Percentiles rank a stretch among this genome's conserved stretches.
phyloP scores from a whole-genome alignment of 2,888 invertebrate species.

The Synergus gifuensis region DNA sequence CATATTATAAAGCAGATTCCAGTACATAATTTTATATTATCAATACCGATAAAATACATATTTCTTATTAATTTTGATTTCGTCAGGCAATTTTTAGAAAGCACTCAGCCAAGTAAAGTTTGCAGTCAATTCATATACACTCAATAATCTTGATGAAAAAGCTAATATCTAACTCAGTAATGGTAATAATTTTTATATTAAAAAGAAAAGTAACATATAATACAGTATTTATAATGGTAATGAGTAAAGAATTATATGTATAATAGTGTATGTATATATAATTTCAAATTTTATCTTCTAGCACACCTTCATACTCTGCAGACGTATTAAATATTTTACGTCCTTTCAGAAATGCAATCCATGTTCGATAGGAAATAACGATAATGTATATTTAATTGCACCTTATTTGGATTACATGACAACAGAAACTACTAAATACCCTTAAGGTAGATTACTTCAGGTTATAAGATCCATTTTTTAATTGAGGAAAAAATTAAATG shows the following conservation, averaged over 20 bases:
- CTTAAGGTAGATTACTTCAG: background rate
- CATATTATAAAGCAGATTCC: background rate
- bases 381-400: too few species aligned
- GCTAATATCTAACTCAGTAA: background rate
- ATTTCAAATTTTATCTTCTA: background rate
- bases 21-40: background rate
- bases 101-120: background rate
- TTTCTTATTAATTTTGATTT: background rate
- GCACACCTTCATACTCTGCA: background rate
- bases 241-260: background rate
- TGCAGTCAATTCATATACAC: background rate
- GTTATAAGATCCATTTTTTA: background rate
- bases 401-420: too few species aligned
- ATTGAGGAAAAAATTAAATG: background rate
- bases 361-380: background rate
- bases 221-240: background rate
- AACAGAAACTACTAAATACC: too few species aligned
- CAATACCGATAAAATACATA: background rate
- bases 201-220: background rate
- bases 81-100: background rate
- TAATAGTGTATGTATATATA: background rate
- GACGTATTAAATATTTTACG: background rate
- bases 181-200: background rate
- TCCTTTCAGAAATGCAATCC: background rate
- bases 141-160: background rate